Percentiles rank a stretch among this genome's conserved stretches.
phyloP scores from a whole-genome alignment of 2,888 invertebrate genomes.

The Synergus umbraculus region DNA sequence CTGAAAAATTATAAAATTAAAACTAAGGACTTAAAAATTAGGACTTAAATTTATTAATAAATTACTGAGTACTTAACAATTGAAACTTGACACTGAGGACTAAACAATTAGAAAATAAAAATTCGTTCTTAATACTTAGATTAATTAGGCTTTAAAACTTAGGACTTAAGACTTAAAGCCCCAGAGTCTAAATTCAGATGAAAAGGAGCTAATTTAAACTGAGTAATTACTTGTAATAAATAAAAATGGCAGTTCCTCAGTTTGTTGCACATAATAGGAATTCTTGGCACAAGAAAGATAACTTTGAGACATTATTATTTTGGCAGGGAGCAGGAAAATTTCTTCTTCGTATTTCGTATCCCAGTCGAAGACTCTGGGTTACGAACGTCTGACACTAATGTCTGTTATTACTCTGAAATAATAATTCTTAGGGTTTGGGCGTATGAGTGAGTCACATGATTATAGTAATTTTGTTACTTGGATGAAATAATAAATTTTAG shows the following conservation, averaged over 20 bases:
- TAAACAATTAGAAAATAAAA: no score
- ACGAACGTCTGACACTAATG: conserved; percentile 22
- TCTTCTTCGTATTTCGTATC: conserved; percentile 8
- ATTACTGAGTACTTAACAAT: no score
- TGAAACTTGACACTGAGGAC: no score
- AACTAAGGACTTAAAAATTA: no score
- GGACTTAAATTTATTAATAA: no score
- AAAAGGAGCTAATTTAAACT: neutral
- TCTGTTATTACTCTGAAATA: conserved; percentile 26
- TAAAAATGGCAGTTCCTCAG: neutral
- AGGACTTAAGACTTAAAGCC: no score
- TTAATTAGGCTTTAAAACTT: no score
- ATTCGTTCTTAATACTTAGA: no score
- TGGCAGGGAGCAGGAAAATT: conserved; percentile 37
- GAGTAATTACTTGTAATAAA: neutral
- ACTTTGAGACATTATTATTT: conserved; percentile 6
- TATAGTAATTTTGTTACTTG: neutral
- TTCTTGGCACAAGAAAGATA: conserved; percentile 21
- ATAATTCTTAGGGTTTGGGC: neutral
- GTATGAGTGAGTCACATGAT: neutral
- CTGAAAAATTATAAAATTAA: no score
- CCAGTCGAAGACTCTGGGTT: neutral
- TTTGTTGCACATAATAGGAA: conserved; percentile 10
- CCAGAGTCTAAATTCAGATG: no score
- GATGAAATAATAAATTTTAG: neutral